Evolutionary conservation across 2,797 vertebrate genomes (phyloP).

Genomic region (Dromococcyx pavoninus): DNA sequence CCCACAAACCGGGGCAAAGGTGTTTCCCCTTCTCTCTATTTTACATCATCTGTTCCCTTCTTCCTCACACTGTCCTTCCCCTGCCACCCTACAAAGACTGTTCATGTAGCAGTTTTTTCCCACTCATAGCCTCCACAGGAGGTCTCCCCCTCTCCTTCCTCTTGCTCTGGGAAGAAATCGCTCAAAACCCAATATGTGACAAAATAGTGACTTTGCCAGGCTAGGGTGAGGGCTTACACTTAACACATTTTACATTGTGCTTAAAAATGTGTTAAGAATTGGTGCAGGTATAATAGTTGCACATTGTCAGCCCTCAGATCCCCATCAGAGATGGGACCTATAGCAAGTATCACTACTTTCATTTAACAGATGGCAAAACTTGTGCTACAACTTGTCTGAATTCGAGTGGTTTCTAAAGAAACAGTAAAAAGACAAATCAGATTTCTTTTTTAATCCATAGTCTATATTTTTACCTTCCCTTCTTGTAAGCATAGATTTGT

Average conservation of each 20-base stretch:
- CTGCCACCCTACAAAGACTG: background rate
- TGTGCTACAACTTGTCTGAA: background rate
- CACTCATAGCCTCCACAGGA: background rate
- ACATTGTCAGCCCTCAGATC: background rate
- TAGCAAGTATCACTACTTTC: background rate
- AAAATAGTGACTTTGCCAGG: background rate
- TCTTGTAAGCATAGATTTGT: background rate
- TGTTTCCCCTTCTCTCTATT: background rate
- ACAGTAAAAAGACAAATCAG: background rate
- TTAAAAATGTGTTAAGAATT: background rate
- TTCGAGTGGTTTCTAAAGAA: background rate
- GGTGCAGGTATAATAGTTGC: background rate
- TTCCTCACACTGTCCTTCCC: background rate
- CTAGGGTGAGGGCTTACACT: background rate
- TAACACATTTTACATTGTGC: background rate
- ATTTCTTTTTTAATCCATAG: background rate
- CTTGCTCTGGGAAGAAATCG: background rate
- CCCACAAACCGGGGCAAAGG: background rate
- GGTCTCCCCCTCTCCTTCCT: fast-evolving
- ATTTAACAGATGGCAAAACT: conserved; percentile 19
- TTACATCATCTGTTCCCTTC: background rate
- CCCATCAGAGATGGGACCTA: background rate
- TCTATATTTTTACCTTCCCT: background rate
- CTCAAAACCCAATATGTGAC: background rate
- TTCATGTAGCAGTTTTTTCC: background rate